phyloP scores from a whole-genome alignment of 2,797 vertebrate genomes.

The Mus minutoides region DNA sequence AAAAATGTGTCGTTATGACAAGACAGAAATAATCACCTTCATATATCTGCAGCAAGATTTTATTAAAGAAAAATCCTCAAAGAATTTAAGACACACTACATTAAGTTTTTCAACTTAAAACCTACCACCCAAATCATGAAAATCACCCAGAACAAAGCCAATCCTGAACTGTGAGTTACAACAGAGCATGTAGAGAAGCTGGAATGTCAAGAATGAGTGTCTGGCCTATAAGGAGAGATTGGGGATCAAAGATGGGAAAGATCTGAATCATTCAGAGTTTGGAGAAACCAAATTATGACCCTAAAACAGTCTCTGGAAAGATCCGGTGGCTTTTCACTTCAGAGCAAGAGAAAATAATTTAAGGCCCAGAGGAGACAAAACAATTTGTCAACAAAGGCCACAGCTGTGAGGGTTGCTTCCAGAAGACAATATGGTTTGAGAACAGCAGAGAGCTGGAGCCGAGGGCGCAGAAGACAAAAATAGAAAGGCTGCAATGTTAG shows the following conservation, averaged over 20 bases:
- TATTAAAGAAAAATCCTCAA: conserved; percentile 6
- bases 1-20: conserved; percentile 10
- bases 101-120: conserved; percentile 35
- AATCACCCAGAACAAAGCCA: not conserved
- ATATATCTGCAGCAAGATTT: conserved; percentile 2
- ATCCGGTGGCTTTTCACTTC: conserved; percentile 59
- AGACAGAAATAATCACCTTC: not conserved
- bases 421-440: conserved; percentile 57
- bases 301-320: conserved; percentile 52
- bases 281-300: conserved; percentile 4
- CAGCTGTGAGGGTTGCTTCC: conserved; percentile 49
- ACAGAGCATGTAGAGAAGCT: not conserved
- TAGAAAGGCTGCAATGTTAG: conserved; percentile 22
- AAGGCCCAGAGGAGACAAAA: conserved; percentile 73
- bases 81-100: conserved; percentile 17
- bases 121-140: not conserved
- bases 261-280: not conserved
- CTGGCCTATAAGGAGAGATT: not conserved
- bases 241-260: not conserved
- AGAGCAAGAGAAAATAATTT: conserved; percentile 62
- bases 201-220: not conserved
- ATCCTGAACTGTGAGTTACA: not conserved
- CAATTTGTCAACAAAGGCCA: conserved; percentile 62
- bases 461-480: conserved; percentile 24
- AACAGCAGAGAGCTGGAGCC: conserved; percentile 1